Base-by-base conservation (phyloP, 2,888 invertebrate species). In the Deilephila porcellus region DNA sequence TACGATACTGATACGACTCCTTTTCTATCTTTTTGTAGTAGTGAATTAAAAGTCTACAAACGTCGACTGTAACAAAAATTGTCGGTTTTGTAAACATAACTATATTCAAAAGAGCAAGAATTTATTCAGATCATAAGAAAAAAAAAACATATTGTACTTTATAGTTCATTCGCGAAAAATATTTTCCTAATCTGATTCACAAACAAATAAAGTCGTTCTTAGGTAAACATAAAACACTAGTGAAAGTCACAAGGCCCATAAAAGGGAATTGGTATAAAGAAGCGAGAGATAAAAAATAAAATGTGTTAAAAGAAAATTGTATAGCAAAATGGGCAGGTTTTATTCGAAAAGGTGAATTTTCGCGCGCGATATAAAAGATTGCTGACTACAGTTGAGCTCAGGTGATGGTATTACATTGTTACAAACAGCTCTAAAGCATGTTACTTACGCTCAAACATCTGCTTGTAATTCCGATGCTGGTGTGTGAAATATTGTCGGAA, bases 271-370 rank as follows among this genome's bases (percentile, higher is more conserved):
- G 45, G 64, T 67, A 25, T 67, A 67, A 20, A 67, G 52, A 52
- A 67, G 25, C 67, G 5, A 25, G 45, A 67, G 20, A 45, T 67
- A 45, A 67, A 67, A 67, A 52, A 67, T 52, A 67, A 25, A 67
- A 45, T 45, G 67, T 52, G 52, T 67, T 67, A 67, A 67, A 67
- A 52, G 67, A 67, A 67, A 67, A 67, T 67, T 25, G 25, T 67
- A 67, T 25, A 67, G 67, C 67, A 67, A 67, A 67, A 67, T 25
- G 45, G 67, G 67, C 67, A 25, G 67, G 52, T 67, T 67, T 67
- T 67, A 67, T 67, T 67, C 45, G 64, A 45, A 64, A 64, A 64
- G 64, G 64, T 20, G 64, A 64, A 37, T 64, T 45, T 64, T 64
- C 25, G 37, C 20, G 37, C 37, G 45, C 45, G 45, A 64, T 64